phyloP scores from a whole-genome alignment of 2,797 vertebrate species.

The Gallirallus australis region DNA sequence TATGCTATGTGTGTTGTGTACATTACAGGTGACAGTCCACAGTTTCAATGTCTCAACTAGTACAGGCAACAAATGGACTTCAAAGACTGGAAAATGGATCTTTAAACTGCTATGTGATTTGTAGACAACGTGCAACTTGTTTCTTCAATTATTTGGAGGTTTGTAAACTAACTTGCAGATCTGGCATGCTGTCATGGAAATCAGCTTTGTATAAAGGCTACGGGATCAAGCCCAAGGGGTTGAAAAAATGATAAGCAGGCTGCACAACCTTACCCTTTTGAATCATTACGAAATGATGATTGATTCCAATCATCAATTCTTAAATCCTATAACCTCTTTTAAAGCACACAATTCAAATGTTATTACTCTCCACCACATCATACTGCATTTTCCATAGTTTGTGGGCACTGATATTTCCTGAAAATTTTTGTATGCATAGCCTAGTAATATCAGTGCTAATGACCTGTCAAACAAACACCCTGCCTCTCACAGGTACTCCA shows the following conservation, averaged over 20 bases:
- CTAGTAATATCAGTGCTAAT: neutral
- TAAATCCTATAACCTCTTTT: neutral
- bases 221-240: neutral
- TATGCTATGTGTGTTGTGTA: neutral
- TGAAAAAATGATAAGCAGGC: neutral
- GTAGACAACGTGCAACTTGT: neutral
- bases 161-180: neutral
- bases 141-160: neutral
- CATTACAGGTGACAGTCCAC: neutral
- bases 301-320: neutral
- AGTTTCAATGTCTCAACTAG: neutral
- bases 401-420: neutral
- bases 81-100: neutral
- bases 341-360: neutral
- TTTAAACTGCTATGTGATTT: neutral
- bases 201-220: neutral
- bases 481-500: neutral
- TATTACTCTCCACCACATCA: neutral
- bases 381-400: neutral
- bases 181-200: neutral
- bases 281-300: neutral
- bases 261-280: neutral
- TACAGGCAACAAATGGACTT: neutral
- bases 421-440: neutral
- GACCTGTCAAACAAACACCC: neutral